Percentiles rank a stretch among this genome's conserved stretches.
These are phyloP conservation scores for Rhabdomys pumilio DNA, from an alignment of 2,797 vertebrate species.

Conservation along the genomic window DNA sequence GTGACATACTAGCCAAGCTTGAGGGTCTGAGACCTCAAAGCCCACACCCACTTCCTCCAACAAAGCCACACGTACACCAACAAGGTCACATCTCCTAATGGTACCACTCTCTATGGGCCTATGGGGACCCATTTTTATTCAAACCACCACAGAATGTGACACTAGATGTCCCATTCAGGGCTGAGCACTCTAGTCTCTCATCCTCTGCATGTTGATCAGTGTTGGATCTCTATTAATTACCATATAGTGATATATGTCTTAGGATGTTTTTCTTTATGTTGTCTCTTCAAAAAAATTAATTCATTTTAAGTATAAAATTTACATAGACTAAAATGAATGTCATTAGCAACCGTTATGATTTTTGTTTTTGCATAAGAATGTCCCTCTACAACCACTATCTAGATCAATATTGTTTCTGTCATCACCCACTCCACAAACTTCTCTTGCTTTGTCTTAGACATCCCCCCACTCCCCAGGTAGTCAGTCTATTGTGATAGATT, in stretches of 20 bases:
- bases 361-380: background rate
- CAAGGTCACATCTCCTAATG: background rate
- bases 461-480: background rate
- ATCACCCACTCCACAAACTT: background rate
- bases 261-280: background rate
- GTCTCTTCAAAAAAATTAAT: background rate
- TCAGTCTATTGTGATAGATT: conserved; percentile 2
- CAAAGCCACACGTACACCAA: background rate
- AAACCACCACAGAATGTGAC: background rate
- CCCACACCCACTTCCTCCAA: background rate
- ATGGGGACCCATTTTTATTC: background rate
- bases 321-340: conserved; percentile 11
- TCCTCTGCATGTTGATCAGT: background rate
- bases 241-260: background rate
- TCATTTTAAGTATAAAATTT: conserved; percentile 56
- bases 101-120: background rate
- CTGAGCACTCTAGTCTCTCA: background rate
- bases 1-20: background rate
- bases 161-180: background rate
- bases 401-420: conserved; percentile 34
- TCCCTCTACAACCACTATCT: background rate
- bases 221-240: background rate
- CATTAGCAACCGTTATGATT: background rate
- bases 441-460: conserved; percentile 24
- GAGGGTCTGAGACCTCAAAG: background rate